Evolutionary conservation across 2,888 invertebrate species (phyloP).

Genomic region (Tolmerus cingulatus): DNA sequence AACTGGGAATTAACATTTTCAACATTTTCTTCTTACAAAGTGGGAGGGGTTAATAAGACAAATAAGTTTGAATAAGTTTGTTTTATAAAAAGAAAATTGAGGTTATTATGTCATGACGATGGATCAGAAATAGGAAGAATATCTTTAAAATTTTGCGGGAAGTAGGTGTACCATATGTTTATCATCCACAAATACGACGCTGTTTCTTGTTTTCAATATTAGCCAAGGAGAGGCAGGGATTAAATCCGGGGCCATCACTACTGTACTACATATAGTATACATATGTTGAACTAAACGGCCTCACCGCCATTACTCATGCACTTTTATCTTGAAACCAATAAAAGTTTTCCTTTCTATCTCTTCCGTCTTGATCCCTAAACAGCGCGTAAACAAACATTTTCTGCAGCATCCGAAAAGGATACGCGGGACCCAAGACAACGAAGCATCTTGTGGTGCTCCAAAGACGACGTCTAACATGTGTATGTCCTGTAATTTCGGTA

Average conservation of each 20-base stretch:
- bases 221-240: no score
- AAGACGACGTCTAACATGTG: neutral
- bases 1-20: no score
- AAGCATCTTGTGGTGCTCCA: neutral
- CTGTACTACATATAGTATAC: neutral
- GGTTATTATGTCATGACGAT: no score
- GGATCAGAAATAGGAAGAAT: no score
- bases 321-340: neutral
- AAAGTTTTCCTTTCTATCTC: neutral
- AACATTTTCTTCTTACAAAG: no score
- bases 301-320: neutral
- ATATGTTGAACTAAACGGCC: neutral
- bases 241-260: neutral
- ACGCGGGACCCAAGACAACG: neutral
- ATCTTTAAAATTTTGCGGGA: no score
- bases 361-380: neutral
- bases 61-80: no score
- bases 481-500: neutral
- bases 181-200: no score
- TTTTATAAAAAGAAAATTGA: no score
- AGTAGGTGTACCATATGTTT: no score
- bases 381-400: neutral
- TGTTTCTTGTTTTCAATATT: no score
- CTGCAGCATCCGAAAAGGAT: neutral
- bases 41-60: no score